Evolutionary conservation across 2,113 vertebrate genomes (phyloP).

Genomic region (Terrapene triunguis): DNA sequence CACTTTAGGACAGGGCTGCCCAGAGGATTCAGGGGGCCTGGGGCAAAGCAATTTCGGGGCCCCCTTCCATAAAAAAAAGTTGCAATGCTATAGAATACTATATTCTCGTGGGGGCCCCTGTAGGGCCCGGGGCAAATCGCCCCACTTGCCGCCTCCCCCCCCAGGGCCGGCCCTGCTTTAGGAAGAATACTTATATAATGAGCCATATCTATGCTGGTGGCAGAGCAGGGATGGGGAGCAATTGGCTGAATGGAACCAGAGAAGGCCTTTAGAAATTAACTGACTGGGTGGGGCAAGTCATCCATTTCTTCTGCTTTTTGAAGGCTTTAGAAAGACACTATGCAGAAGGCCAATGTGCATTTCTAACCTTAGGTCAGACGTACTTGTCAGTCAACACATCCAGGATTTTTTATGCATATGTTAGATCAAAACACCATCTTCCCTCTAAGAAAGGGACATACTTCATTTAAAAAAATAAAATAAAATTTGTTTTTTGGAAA

Average conservation of each 20-base stretch:
- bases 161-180: background rate
- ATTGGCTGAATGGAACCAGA: background rate
- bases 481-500: background rate
- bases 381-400: background rate
- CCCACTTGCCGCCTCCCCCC: no score
- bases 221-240: background rate
- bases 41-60: no score
- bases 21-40: no score
- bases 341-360: rapidly evolving
- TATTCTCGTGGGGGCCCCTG: no score
- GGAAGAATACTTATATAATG: background rate
- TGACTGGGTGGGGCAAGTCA: background rate
- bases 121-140: no score
- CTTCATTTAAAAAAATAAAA: rapidly evolving
- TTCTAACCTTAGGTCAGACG: background rate
- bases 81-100: no score
- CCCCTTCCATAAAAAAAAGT: no score
- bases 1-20: background rate
- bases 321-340: background rate
- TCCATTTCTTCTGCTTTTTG: background rate
- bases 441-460: background rate
- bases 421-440: background rate
- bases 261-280: background rate
- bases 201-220: rapidly evolving
- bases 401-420: background rate